Base-by-base conservation (phyloP, 1,140 invertebrate species). In the Tigriopus japonicus region DNA sequence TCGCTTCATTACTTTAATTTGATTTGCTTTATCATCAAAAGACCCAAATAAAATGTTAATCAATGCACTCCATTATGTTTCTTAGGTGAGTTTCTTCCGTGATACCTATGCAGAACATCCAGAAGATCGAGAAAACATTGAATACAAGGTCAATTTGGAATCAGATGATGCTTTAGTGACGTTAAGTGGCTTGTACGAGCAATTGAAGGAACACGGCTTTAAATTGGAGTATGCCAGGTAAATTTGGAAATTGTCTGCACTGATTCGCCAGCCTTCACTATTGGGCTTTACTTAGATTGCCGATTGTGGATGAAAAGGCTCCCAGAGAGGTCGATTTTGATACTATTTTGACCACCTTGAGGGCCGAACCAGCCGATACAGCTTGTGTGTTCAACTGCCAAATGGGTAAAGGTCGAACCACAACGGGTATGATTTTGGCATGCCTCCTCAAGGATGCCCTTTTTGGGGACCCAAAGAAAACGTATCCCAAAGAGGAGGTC, bases 31-130 rank as follows among this genome's bases (percentile, higher is more conserved):
- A n/a, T n/a, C n/a, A n/a, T n/a, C n/a, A n/a, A n/a, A n/a, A n/a
- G n/a, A n/a, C n/a, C n/a, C n/a, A n/a, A n/a, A n/a, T n/a, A n/a
- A n/a, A n/a, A n/a, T n/a, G n/a, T n/a, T n/a, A n/a, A n/a, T n/a
- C n/a, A n/a, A n/a, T n/a, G n/a, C 42, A 49, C 15, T 42, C 9
- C 28, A 10, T 42, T 19, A 3, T 15, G 59, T 43, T 59, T n/a
- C 42, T 3, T 45, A 60, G 58, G 58, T 60, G 10, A 52, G 13
- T 19, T 61, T 54, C 17, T 61, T 24, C 52, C 19, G 52, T 3
- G 59, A 61, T 40, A 61, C 59, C 6, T 61, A 61, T 17, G 59
- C 59, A 12, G 59, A 61, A 42, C 59, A 61, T 61, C 59, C 59
- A 14, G 59, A 61, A 17, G 59, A 61, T 41, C 15, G 59, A n/a